phyloP scores from a whole-genome alignment of 2,797 vertebrate genomes.

The Anguilla marmorata region DNA sequence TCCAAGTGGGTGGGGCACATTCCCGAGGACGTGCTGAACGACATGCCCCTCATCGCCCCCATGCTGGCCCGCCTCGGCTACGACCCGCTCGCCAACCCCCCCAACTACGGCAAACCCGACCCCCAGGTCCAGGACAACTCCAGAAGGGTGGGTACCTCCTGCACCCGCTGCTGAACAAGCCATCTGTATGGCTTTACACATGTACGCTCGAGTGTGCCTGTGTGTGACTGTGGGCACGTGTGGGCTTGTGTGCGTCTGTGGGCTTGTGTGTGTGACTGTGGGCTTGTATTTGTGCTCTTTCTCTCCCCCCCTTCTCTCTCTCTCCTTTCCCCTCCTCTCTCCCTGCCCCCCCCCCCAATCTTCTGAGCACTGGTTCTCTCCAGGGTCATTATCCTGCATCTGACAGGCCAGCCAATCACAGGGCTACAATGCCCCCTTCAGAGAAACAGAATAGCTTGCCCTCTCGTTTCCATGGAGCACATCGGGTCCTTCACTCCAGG shows the following conservation, averaged over 20 bases:
- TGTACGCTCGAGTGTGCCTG: background rate
- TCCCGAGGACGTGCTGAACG: constrained; percentile 83
- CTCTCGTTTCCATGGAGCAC: background rate
- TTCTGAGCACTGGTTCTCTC: background rate
- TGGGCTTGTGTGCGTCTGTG: background rate
- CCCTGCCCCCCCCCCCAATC: background rate
- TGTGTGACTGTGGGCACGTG: background rate
- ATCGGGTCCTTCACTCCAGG: background rate
- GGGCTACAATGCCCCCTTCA: background rate
- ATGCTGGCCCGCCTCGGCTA: constrained; percentile 92
- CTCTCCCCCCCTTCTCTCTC: background rate
- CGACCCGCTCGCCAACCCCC: constrained; percentile 88
- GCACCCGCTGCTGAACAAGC: background rate
- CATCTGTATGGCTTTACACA: background rate
- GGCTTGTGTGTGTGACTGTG: background rate
- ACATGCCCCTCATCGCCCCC: constrained; percentile 92
- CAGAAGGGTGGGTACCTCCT: constrained; percentile 68
- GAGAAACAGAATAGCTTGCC: background rate
- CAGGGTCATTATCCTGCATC: background rate
- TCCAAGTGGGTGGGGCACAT: constrained; percentile 94
- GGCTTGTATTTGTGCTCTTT: background rate
- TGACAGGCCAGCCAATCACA: background rate
- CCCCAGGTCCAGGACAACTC: constrained; percentile 73
- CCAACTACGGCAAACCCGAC: constrained; percentile 82
- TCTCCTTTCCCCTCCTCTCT: background rate